Conservation (phyloP, 2,113 vertebrate species). For the Mustelus asterias region DNA sequence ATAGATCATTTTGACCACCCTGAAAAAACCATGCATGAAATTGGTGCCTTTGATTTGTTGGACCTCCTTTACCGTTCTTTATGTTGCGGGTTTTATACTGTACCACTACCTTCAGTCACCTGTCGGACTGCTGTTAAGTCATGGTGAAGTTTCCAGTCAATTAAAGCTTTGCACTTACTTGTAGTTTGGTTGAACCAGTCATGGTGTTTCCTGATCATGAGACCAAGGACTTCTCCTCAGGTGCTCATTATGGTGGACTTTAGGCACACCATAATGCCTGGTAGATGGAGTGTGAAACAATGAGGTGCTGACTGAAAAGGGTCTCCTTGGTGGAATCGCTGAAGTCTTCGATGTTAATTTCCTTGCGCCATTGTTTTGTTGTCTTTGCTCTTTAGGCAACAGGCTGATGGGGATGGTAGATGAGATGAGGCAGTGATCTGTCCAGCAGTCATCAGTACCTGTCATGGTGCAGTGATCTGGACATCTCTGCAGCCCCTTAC, state of each 20-base stretch:
- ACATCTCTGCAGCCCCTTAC: too few relatives aligned
- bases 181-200: neutral
- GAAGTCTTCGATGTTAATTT: neutral
- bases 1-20: neutral
- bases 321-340: neutral
- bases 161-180: neutral
- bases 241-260: neutral
- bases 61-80: neutral
- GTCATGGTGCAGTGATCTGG: too few relatives aligned
- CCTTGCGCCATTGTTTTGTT: too few relatives aligned
- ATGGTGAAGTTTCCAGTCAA: neutral
- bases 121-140: neutral
- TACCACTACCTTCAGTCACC: neutral
- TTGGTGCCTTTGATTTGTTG: neutral
- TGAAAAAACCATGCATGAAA: neutral
- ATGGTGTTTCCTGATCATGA: neutral
- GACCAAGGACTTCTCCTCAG: neutral
- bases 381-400: too few relatives aligned
- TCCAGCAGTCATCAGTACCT: too few relatives aligned
- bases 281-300: too few relatives aligned
- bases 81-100: neutral
- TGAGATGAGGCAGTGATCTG: too few relatives aligned
- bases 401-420: too few relatives aligned
- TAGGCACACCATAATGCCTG: neutral
- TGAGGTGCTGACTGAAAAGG: neutral